Evolutionary conservation across 1,140 invertebrate species (phyloP), one percentile per base, ranked within the genome.

Genomic region (Pomacea maculata): DNA sequence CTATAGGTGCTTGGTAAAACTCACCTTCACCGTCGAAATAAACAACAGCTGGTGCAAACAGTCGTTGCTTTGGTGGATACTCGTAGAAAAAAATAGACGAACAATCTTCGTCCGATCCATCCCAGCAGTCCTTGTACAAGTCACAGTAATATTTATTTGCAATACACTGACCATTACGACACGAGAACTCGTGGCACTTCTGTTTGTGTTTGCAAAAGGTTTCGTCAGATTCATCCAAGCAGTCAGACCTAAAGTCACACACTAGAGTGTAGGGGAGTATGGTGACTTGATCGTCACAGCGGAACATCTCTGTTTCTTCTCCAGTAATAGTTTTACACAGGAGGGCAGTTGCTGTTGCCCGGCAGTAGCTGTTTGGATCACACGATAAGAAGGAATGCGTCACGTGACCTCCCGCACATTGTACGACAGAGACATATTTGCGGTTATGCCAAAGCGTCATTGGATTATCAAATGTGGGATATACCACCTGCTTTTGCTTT

Each of bases 61-160:
- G 19, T 9, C 12, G 14, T 34, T 55, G 15, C 21, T 74, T 54
- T n/a, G 19, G 19, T 25, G 57, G 52, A 74, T 57, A 54, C 21
- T 74, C 15, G 8, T 55, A n/a, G 11, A 74, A 21, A 7, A 14
- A 54, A 19, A 57, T 15, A 74, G 21, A 57, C 45, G 19, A 17
- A 19, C 57, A 57, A 11, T 55, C 73, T 7, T 74, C 73, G 54
- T 78, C 76, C 0, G 76, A 78, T n/a, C 76, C 76, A 65, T 78
- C 76, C 76, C 76, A 78, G 61, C 76, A 78, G 67, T 78, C 67
- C n/a, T 21, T 14, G 6, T 52, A 65, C 34, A 52, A 34, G 67
- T 78, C 54, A 25, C 76, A 78, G 15, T 74, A 57, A 14, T 57
- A 7, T 12, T 52, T 55, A 34, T 45, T 12, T 5, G 25, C 25